These are phyloP conservation scores for Rallus limicola DNA, from an alignment of 2,113 vertebrate genomes.

Conservation along the genomic window DNA sequence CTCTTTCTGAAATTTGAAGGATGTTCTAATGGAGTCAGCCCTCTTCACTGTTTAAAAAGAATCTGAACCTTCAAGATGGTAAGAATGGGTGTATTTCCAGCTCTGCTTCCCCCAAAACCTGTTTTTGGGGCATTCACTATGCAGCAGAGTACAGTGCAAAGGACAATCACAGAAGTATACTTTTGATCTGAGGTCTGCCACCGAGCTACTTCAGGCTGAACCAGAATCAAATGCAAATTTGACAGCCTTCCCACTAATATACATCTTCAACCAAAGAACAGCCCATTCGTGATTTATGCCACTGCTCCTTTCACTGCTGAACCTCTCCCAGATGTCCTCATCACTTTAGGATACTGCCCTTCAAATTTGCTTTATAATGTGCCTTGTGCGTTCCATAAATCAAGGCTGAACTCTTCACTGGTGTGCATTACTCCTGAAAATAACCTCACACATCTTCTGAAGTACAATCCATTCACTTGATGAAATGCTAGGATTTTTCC, in stretches of 20 bases:
- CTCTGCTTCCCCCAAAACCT: neutral
- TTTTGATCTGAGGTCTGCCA: neutral
- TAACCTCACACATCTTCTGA: neutral
- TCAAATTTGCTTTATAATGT: slow-evolving; percentile 19
- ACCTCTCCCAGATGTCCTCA: neutral
- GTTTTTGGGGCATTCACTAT: neutral
- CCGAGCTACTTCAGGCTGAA: neutral
- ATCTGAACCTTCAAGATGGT: neutral
- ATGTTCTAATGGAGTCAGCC: neutral
- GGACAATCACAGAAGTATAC: neutral
- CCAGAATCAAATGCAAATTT: neutral
- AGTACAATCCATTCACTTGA: neutral
- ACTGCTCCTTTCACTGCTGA: neutral
- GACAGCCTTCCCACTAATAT: neutral
- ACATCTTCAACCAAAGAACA: neutral
- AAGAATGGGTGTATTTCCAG: neutral
- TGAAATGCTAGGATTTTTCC: slow-evolving; percentile 14
- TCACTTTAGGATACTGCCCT: slow-evolving; percentile 2
- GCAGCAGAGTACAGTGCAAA: neutral
- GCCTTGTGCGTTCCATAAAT: slow-evolving; percentile 17
- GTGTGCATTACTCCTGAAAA: slow-evolving; percentile 42
- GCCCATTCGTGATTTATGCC: neutral
- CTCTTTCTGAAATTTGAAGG: neutral
- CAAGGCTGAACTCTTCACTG: slow-evolving; percentile 9
- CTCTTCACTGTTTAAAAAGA: neutral